phyloP scores from a whole-genome alignment of 2,888 invertebrate genomes.

The Nymphalis polychloros region DNA sequence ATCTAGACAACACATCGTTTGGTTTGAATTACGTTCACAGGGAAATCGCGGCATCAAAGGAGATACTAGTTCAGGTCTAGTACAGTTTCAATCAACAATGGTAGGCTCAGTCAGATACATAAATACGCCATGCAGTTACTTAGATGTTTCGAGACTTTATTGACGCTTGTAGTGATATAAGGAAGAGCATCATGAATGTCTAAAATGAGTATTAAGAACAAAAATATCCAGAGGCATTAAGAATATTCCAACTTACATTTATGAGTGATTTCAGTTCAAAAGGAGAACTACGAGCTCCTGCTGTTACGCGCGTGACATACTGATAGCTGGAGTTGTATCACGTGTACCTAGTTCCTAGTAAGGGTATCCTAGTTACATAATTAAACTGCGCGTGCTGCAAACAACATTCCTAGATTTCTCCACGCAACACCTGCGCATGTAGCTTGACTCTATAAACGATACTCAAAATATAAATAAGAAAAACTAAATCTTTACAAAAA shows the following conservation, averaged over 20 bases:
- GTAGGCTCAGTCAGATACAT: not conserved
- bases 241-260: too few relatives aligned
- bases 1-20: constrained; percentile 21
- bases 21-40: constrained; percentile 15
- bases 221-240: too few relatives aligned
- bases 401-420: constrained; percentile 12
- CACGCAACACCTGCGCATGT: constrained; percentile 1
- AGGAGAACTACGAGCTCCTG: not conserved
- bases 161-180: not conserved
- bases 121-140: not conserved
- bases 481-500: not conserved
- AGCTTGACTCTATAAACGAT: not conserved
- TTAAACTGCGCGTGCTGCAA: constrained; percentile 2
- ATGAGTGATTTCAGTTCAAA: too few relatives aligned
- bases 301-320: not conserved
- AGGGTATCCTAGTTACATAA: constrained; percentile 12
- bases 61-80: not conserved
- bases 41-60: constrained; percentile 26
- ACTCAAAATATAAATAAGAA: not conserved
- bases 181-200: not conserved
- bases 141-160: not conserved
- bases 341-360: constrained; percentile 1
- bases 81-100: constrained; percentile 12
- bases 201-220: not conserved
- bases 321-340: not conserved